Percentiles rank a stretch among this genome's conserved stretches.
phyloP scores from a whole-genome alignment of 2,113 vertebrate species.

The Lanius collurio region DNA sequence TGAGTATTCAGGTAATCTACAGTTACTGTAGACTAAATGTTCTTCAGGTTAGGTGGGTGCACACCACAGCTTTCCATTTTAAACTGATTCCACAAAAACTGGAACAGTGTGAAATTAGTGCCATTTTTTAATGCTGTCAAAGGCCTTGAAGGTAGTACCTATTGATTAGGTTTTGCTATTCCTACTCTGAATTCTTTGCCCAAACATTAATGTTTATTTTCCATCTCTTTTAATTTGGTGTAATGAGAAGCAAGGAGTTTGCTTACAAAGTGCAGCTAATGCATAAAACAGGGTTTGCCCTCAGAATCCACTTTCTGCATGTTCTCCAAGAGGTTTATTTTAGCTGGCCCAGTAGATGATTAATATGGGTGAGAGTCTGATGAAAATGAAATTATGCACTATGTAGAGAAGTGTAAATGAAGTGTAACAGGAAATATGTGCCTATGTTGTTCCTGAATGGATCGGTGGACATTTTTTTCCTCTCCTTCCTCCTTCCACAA shows the following conservation, averaged over 20 bases:
- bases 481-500: constrained; percentile 33
- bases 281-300: neutral
- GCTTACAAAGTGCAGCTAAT: neutral
- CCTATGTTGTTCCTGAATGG: neutral
- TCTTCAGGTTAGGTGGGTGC: neutral
- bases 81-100: neutral
- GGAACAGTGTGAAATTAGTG: neutral
- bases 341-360: neutral
- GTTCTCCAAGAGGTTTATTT: neutral
- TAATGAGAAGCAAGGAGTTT: neutral
- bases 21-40: neutral
- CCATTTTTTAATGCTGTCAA: neutral
- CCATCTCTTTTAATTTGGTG: neutral
- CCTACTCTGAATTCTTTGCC: neutral
- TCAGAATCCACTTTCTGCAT: neutral
- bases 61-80: neutral
- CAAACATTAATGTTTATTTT: neutral
- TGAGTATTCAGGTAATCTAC: neutral
- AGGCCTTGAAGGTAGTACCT: neutral
- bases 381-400: neutral
- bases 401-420: neutral
- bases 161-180: neutral
- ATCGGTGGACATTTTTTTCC: neutral
- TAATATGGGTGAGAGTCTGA: neutral
- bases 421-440: neutral